Conservation (phyloP, 2,797 vertebrate genomes). For the Pipistrellus nathusii region DNA sequence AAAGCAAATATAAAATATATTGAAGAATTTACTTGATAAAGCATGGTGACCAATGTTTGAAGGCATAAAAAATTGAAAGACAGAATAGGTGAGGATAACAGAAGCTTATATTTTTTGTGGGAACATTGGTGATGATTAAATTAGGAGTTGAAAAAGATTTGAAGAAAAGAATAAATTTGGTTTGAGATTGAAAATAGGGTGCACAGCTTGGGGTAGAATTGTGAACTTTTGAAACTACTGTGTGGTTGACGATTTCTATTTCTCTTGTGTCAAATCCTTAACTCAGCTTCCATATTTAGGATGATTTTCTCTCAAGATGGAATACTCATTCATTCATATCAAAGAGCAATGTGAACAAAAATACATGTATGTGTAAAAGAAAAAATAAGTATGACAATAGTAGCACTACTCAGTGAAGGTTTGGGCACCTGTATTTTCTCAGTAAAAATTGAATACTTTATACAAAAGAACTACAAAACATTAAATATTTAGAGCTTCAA, state of each 20-base stretch:
- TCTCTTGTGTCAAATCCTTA: neutral
- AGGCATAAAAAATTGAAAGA: neutral
- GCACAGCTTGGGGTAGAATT: neutral
- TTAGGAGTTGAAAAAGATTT: neutral
- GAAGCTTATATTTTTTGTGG: neutral
- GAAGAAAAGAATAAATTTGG: neutral
- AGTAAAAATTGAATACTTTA: neutral
- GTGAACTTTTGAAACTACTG: neutral
- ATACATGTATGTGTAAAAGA: neutral
- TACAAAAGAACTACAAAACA: neutral
- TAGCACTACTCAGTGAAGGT: fast-evolving
- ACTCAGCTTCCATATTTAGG: neutral
- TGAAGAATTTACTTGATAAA: neutral
- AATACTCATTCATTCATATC: neutral
- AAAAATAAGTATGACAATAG: neutral
- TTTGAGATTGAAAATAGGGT: neutral
- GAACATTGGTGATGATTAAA: neutral
- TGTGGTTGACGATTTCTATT: neutral
- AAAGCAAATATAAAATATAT: neutral
- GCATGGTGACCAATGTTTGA: neutral
- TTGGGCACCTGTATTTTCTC: neutral
- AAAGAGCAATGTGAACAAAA: neutral
- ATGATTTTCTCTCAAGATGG: neutral
- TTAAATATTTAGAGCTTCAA: neutral
- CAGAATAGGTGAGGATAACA: neutral